These are phyloP conservation scores for Drosophila sp. DNA, from an alignment of 1,140 invertebrate species.

Conservation along the genomic window DNA sequence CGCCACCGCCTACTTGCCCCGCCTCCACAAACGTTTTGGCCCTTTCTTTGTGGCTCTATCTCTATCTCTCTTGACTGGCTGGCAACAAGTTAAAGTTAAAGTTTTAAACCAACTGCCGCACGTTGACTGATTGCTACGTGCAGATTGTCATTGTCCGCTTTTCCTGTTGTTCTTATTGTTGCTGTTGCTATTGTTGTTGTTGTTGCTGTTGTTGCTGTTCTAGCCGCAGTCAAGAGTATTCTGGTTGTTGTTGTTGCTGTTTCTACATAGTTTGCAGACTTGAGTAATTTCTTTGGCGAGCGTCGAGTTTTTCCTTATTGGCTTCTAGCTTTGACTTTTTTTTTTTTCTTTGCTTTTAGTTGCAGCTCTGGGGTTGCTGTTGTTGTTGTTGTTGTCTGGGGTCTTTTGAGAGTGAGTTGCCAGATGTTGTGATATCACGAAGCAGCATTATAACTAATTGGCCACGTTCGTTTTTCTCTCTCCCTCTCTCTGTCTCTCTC, in stretches of 20 bases:
- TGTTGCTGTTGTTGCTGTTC: slow-evolving; percentile 34
- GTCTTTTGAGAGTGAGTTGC: slow-evolving; percentile 75
- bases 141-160: slow-evolving; percentile 78
- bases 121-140: slow-evolving; percentile 80
- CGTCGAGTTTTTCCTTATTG: slow-evolving; percentile 74
- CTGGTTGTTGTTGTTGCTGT: slow-evolving; percentile 50
- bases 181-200: slow-evolving; percentile 28
- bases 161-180: slow-evolving; percentile 45
- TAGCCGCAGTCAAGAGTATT: slow-evolving; percentile 41
- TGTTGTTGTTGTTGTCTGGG: slow-evolving; percentile 47
- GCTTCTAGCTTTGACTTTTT: slow-evolving; percentile 48
- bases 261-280: slow-evolving; percentile 79
- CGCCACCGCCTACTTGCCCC: neutral
- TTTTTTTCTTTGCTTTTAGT: slow-evolving; percentile 37
- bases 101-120: slow-evolving; percentile 76
- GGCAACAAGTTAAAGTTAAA: slow-evolving; percentile 70
- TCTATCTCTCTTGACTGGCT: slow-evolving; percentile 48
- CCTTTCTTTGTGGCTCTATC: slow-evolving; percentile 7
- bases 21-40: neutral
- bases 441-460: slow-evolving; percentile 81
- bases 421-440: slow-evolving; percentile 81
- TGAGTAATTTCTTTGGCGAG: slow-evolving; percentile 79
- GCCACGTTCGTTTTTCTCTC: slow-evolving; percentile 71
- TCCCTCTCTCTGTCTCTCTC: slow-evolving; percentile 10
- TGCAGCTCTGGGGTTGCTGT: slow-evolving; percentile 41